Base-by-base conservation (phyloP, 1,140 invertebrate species). In the Drosophila persimilis region DNA sequence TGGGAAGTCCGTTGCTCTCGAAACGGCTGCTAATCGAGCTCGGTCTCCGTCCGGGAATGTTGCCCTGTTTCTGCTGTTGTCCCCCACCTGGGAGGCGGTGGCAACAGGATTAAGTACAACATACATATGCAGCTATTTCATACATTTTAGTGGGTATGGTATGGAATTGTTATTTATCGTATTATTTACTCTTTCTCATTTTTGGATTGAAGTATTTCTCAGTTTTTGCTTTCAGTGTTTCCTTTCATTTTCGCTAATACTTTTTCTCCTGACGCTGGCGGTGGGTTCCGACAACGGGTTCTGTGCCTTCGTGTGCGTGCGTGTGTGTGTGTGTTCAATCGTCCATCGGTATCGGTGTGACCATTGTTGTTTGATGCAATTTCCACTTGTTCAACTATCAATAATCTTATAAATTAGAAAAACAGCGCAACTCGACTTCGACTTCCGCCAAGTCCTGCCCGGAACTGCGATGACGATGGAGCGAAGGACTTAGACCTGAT, bases 341-440 rank as follows among this genome's bases (percentile, higher is more conserved):
- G 47, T 67, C 50, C 29, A 43, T 62, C 52, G 31, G 31, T 35
- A 26, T 26, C 24, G 29, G 29, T 7, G 29, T 31, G 29, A 8
- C 45, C 41, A 56, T 35, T 70, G 56, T 54, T 58, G 67, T 63
- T 58, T 61, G 50, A 65, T 58, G 73, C 60, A 61, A 64, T 80
- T 73, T 61, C 46, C 78, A 73, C 70, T 73, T 79, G 41, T 72
- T 64, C 47, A 75, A 76, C 78, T 86, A 88, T 75, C 61, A 83
- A 72, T 89, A 79, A 81, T 63, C 83, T 86, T 86, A 86, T 88
- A 88, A 88, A 86, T 86, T 86, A 86, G 66, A 88, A 89, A 88
- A 88, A 88, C 83, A 88, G 83, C 83, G 83, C 83, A 89, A 81
- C 80, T 73, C 63, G 72, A 58, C 59, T 74, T 64, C 57, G 63